phyloP scores from a whole-genome alignment of 2,113 vertebrate species.

The Sylvietta virens region DNA sequence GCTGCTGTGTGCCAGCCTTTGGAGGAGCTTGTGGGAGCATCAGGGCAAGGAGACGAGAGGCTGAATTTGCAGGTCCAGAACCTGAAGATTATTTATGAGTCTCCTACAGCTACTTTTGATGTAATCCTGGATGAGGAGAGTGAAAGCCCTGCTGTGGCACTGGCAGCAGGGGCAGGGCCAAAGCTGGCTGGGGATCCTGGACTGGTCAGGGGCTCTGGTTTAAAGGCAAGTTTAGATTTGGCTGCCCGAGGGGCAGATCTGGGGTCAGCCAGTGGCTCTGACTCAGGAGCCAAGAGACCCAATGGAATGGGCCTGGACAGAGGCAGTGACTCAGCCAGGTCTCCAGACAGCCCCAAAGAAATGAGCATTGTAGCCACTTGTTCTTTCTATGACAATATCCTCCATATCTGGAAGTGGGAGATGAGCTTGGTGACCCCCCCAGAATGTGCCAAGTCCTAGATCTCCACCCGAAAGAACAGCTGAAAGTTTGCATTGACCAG shows the following conservation, averaged over 20 bases:
- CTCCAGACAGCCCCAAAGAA: background rate
- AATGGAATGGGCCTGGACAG: background rate
- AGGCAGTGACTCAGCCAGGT: background rate
- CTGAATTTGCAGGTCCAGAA: constrained; percentile 45
- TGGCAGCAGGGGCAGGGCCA: background rate
- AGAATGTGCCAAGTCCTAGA: background rate
- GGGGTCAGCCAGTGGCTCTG: fast-evolving
- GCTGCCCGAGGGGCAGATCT: background rate
- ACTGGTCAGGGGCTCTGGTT: background rate
- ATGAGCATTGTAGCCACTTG: constrained; percentile 84
- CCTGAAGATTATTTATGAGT: constrained; percentile 78
- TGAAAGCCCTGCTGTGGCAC: constrained; percentile 52
- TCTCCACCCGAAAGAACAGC: background rate
- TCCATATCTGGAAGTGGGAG: constrained; percentile 93
- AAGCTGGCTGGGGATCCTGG: background rate
- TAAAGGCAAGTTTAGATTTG: background rate
- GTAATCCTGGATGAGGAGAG: constrained; percentile 70
- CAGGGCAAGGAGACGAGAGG: background rate
- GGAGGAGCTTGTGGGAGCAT: background rate
- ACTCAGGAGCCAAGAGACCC: background rate
- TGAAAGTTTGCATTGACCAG: background rate
- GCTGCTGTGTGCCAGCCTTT: background rate
- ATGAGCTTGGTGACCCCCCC: constrained; percentile 31
- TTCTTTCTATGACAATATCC: constrained; percentile 90
- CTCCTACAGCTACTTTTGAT: constrained; percentile 79